Base-by-base conservation (phyloP, 2,113 vertebrate genomes). In the Chamaetylas fuelleborni region DNA sequence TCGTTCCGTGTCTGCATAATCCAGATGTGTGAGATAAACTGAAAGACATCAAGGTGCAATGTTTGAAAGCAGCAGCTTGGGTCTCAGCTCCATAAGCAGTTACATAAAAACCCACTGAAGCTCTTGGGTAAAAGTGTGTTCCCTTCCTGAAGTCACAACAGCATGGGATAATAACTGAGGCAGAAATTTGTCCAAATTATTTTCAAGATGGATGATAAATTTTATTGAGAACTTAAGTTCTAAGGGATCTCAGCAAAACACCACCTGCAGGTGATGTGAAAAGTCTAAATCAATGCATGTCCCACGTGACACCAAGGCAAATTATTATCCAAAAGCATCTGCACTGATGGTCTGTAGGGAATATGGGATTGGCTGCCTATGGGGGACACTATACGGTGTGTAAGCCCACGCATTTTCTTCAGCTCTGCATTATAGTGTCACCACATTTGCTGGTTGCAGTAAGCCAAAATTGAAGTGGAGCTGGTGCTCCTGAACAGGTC, bases 11-110 rank as follows among this genome's bases (percentile, higher is more conserved):
- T 99, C 99, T 56, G 98, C 99, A 80, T 99, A 99, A 98, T 99
- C 99, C 98, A 99, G 96, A 96, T 99, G 99, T 34, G 99, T 99
- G 90, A 99, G 98, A 95, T 99, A 99, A 93, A 99, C 99, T 99
- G 96, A 23, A 97, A 97, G 31, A 95, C 18, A 93, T 3, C 54
- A 64, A 62, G 1, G 11, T 31, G 18, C 4, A 70, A 58, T 2
- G 38, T n/a, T 48, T 86, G 40, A 60, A 76, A 89, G 76, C 66
- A 61, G 56, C 11, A 65, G 42, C 28, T 18, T 33, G 57, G 23
- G 54, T 31, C 33, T 10, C 29, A 70, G 5, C 33, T 77, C 26
- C 19, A 25, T 0, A n/a, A 13, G 50, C 43, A 36, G 3, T 14
- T 34, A 9, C 15, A 15, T 24, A 19, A 81, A 67, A 69, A 14